Evolutionary conservation across 2,113 vertebrate genomes (phyloP).

Genomic region (Catharus fuscescens): DNA sequence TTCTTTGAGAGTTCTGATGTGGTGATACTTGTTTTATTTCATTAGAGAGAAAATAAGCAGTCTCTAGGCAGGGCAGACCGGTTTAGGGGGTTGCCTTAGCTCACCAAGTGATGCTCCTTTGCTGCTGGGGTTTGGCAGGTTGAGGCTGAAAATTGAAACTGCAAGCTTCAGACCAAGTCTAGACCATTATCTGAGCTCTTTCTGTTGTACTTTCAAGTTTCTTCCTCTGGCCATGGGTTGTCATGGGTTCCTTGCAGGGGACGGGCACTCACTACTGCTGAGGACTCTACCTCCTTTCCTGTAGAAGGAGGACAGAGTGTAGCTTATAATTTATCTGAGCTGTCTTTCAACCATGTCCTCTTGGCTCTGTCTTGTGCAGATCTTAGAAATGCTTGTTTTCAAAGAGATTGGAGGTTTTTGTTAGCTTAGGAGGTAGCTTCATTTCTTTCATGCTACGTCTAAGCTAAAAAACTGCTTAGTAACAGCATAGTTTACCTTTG

Average conservation of each 20-base stretch:
- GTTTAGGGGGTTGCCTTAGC: background rate
- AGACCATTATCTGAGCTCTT: background rate
- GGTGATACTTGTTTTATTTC: background rate
- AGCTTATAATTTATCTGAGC: background rate
- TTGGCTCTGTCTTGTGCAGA: background rate
- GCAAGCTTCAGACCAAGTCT: background rate
- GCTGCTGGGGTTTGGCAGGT: background rate
- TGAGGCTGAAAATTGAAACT: background rate
- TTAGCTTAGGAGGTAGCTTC: background rate
- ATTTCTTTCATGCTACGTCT: background rate
- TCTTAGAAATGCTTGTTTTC: background rate
- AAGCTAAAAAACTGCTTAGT: background rate
- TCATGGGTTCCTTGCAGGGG: background rate
- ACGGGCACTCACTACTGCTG: background rate
- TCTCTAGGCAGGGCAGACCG: background rate
- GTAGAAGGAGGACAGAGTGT: background rate
- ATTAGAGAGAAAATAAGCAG: background rate
- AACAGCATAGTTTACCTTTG: constrained; percentile 3
- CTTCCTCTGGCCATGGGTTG: background rate
- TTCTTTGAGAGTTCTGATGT: background rate
- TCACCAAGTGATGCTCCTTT: background rate
- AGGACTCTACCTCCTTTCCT: background rate
- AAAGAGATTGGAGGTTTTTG: background rate
- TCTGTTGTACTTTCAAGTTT: background rate
- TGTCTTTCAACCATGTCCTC: background rate